These are phyloP conservation scores for Andrena praecox DNA, from an alignment of 2,888 invertebrate species.

Conservation along the genomic window DNA sequence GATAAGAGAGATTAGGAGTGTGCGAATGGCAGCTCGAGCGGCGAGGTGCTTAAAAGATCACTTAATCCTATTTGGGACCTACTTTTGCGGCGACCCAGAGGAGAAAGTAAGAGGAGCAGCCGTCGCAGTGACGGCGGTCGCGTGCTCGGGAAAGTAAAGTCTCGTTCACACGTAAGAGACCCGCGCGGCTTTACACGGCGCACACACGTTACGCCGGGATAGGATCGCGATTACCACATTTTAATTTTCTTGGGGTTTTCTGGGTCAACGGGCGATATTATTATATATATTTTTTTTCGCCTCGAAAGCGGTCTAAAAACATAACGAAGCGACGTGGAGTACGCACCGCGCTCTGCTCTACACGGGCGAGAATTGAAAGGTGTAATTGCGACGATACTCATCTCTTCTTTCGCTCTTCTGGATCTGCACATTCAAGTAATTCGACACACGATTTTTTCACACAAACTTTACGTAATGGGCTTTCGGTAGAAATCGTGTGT, in stretches of 20 bases:
- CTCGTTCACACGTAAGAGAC: conserved; percentile 73
- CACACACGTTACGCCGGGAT: conserved; percentile 43
- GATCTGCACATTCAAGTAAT: background rate
- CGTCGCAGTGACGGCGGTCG: conserved; percentile 75
- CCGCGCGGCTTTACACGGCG: conserved; percentile 24
- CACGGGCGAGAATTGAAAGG: background rate
- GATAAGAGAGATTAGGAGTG: conserved; percentile 13
- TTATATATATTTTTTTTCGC: conserved; percentile 8
- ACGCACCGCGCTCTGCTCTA: background rate
- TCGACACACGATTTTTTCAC: too few relatives aligned
- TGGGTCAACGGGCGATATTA: conserved; percentile 41
- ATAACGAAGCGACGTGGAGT: conserved; percentile 12
- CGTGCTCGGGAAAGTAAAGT: conserved; percentile 81
- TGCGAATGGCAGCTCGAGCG: conserved; percentile 28
- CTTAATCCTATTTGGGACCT: conserved; percentile 82
- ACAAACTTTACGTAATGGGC: too few relatives aligned
- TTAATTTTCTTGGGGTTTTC: conserved; percentile 55
- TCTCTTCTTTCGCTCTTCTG: background rate
- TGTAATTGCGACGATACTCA: conserved; percentile 17
- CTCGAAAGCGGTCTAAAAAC: conserved; percentile 35
- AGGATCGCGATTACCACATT: conserved; percentile 61
- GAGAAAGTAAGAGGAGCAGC: conserved; percentile 80
- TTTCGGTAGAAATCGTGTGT: too few relatives aligned
- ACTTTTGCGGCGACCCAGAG: conserved; percentile 80
- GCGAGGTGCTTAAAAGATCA: conserved; percentile 64